Conservation (phyloP, 1,140 invertebrate species). For the Drosophila sp. region DNA sequence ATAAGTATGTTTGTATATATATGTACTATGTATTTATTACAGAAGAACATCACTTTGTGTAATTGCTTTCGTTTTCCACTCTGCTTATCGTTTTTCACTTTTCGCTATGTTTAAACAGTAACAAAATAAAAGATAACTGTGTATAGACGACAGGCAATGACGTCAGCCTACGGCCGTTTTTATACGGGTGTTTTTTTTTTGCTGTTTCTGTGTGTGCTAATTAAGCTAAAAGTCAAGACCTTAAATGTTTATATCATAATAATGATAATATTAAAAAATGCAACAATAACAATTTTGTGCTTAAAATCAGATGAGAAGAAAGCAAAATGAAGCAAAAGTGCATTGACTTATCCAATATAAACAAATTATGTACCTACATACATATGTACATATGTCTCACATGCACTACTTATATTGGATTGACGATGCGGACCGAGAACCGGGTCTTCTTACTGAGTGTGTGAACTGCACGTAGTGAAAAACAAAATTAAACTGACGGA, state of each 20-base stretch:
- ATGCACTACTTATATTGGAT: slow-evolving; percentile 41
- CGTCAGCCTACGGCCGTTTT: slow-evolving; percentile 55
- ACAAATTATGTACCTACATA: slow-evolving; percentile 24
- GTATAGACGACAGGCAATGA: slow-evolving; percentile 39
- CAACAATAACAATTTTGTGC: slow-evolving; percentile 10
- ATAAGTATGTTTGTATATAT: background rate
- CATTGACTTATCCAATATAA: slow-evolving; percentile 29
- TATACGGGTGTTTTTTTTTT: slow-evolving; percentile 2
- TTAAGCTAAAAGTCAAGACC: slow-evolving; percentile 53
- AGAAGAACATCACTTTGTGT: slow-evolving; percentile 25
- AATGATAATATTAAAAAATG: slow-evolving; percentile 42
- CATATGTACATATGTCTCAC: slow-evolving; percentile 34
- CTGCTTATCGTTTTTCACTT: slow-evolving; percentile 38
- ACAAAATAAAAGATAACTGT: slow-evolving; percentile 61
- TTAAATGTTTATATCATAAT: slow-evolving; percentile 44
- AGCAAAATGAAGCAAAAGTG: slow-evolving; percentile 41
- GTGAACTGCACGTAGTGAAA: slow-evolving; percentile 65
- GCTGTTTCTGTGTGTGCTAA: slow-evolving; percentile 53
- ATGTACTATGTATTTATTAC: background rate
- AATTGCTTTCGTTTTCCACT: slow-evolving; percentile 28
- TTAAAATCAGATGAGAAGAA: slow-evolving; percentile 1
- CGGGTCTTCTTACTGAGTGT: background rate
- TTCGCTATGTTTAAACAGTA: slow-evolving; percentile 47
- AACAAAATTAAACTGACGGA: slow-evolving; percentile 68
- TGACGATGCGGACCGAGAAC: background rate